Conservation (phyloP, 2,888 invertebrate genomes). For the Mesoligia furuncula region DNA sequence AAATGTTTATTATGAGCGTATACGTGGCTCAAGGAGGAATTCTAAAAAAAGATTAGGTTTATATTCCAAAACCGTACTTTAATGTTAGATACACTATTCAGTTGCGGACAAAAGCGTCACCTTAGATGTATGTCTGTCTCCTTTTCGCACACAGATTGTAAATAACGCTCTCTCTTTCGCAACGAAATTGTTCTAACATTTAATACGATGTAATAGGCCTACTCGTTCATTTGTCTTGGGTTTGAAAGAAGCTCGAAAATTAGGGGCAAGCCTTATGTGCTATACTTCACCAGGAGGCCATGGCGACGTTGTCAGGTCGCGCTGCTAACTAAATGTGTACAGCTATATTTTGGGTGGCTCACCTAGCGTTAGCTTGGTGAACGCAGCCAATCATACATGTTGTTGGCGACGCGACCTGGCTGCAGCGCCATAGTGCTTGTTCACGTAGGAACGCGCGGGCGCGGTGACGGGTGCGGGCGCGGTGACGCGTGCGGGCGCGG, state of each 20-base stretch:
- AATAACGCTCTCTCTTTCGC: constrained; percentile 44
- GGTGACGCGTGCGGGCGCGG: no score
- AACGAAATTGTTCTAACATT: constrained; percentile 54
- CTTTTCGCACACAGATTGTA: constrained; percentile 44
- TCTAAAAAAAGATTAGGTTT: constrained; percentile 32
- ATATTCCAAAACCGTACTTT: constrained; percentile 31
- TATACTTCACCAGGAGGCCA: background rate
- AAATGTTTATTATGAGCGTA: constrained; percentile 49
- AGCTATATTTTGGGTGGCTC: background rate
- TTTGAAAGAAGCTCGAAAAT: constrained; percentile 26
- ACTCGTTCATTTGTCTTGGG: constrained; percentile 31
- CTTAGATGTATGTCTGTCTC: constrained; percentile 47
- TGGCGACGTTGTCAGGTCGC: background rate
- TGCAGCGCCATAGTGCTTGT: background rate
- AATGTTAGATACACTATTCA: constrained; percentile 53
- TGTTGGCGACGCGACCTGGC: background rate
- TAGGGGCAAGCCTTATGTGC: background rate
- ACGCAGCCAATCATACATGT: background rate
- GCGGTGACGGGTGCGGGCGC: no score
- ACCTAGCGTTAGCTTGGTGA: background rate
- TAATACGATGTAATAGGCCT: constrained; percentile 41
- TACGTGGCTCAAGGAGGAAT: constrained; percentile 45
- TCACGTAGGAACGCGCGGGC: no score
- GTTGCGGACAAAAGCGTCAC: constrained; percentile 52
- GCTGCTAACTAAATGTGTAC: background rate